phyloP scores from a whole-genome alignment of 2,888 invertebrate species.

The Caenorhabditis panamensis region DNA sequence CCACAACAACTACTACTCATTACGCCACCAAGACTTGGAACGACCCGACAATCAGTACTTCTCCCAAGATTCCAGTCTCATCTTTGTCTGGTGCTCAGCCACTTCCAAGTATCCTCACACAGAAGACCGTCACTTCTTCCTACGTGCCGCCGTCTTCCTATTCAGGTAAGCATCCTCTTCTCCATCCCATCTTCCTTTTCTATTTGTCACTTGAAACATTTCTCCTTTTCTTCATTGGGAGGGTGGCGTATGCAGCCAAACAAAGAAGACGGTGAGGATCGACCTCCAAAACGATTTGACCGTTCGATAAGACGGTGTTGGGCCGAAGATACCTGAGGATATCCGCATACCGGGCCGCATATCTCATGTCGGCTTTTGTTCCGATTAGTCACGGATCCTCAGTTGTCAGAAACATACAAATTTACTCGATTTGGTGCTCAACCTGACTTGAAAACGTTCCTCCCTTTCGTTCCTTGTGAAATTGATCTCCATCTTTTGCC shows the following conservation, averaged over 20 bases:
- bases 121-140: conserved; percentile 38
- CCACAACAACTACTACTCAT: conserved; percentile 43
- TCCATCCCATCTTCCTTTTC: background rate
- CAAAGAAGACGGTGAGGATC: conserved; percentile 47
- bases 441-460: background rate
- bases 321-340: conserved; percentile 32
- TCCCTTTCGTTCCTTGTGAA: conserved; percentile 14
- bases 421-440: no score
- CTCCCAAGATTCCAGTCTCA: conserved; percentile 41
- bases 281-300: conserved; percentile 63
- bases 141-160: conserved; percentile 47
- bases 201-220: conserved; percentile 20
- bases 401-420: background rate
- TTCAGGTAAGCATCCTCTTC: conserved; percentile 30
- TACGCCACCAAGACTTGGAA: conserved; percentile 40
- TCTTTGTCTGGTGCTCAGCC: conserved; percentile 51
- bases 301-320: conserved; percentile 59
- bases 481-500: conserved; percentile 4
- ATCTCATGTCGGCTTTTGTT: background rate
- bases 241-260: conserved; percentile 21
- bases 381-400: conserved; percentile 30
- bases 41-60: conserved; percentile 30
- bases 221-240: background rate
- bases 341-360: conserved; percentile 35
- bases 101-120: conserved; percentile 53